Percentiles rank a stretch among this genome's conserved stretches.
Conservation (phyloP, 2,113 vertebrate species). For the Nothocercus nigrocapillus region DNA sequence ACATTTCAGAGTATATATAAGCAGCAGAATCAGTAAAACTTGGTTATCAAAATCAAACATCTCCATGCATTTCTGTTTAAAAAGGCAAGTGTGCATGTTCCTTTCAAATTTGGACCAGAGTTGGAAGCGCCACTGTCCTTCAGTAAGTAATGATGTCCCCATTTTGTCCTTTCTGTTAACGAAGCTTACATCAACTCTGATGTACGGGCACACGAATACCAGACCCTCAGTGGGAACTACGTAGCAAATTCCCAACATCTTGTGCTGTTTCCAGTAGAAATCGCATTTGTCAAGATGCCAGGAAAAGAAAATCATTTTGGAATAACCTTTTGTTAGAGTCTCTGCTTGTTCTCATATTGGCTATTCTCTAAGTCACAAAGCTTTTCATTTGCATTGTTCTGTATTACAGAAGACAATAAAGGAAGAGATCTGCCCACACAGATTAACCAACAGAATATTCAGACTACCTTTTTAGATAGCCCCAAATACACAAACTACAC, state of each 20-base stretch:
- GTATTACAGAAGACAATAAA: background rate
- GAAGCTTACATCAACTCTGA: background rate
- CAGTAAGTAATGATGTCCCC: background rate
- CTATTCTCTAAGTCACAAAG: background rate
- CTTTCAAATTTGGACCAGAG: background rate
- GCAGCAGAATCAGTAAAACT: background rate
- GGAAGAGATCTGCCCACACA: background rate
- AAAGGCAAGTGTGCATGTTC: background rate
- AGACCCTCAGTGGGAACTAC: background rate
- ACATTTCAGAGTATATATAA: background rate
- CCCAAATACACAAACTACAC: background rate
- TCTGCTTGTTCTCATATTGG: background rate
- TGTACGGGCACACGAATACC: background rate
- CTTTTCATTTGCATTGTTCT: background rate
- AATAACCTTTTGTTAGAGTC: background rate
- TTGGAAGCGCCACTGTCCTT: background rate
- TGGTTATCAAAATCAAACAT: background rate
- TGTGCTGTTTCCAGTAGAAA: background rate
- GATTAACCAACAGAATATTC: background rate
- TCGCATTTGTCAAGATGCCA: background rate
- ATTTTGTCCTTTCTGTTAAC: background rate
- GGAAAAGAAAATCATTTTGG: background rate
- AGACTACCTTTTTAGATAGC: background rate
- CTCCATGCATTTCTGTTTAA: background rate
- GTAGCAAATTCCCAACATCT: background rate